Conservation (phyloP, 2,888 invertebrate genomes). For the Cabera pusaria region DNA sequence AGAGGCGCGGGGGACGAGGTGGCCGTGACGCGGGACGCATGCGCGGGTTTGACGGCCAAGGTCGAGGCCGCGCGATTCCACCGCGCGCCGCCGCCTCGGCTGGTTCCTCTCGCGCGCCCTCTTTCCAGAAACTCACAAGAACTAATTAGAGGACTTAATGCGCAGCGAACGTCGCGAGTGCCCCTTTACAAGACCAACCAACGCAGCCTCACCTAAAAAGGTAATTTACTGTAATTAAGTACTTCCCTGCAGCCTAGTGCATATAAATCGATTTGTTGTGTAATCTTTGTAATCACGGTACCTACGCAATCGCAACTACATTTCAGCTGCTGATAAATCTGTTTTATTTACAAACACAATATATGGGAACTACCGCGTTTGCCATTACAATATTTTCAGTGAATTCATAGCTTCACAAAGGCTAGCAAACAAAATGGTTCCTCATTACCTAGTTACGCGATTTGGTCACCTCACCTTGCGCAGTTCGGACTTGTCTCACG, state of each 20-base stretch:
- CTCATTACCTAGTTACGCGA: constrained; percentile 48
- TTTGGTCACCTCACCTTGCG: constrained; percentile 57
- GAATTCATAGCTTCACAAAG: constrained; percentile 27
- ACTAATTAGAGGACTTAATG: constrained; percentile 56
- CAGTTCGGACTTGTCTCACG: constrained; percentile 52
- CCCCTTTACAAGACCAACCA: constrained; percentile 27
- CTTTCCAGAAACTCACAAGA: constrained; percentile 48
- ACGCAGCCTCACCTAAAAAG: constrained; percentile 38
- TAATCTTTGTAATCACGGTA: constrained; percentile 62
- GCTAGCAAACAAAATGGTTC: constrained; percentile 39
- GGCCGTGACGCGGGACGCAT: constrained; percentile 68
- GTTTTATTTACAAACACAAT: constrained; percentile 18
- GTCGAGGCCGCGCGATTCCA: constrained; percentile 80
- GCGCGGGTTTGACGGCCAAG: constrained; percentile 83
- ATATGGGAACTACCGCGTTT: constrained; percentile 8
- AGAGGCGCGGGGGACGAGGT: constrained; percentile 40
- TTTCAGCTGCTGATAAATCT: constrained; percentile 5
- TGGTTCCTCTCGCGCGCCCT: constrained; percentile 65
- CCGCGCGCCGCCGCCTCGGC: constrained; percentile 79
- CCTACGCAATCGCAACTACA: constrained; percentile 21
- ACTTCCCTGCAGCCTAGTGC: constrained; percentile 11
- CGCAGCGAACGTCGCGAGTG: constrained; percentile 69
- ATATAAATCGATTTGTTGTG: constrained; percentile 47
- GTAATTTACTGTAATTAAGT: constrained; percentile 42
- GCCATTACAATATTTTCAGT: constrained; percentile 8